phyloP scores from a whole-genome alignment of 2,797 vertebrate genomes.

The Tiaroga cobitis region DNA sequence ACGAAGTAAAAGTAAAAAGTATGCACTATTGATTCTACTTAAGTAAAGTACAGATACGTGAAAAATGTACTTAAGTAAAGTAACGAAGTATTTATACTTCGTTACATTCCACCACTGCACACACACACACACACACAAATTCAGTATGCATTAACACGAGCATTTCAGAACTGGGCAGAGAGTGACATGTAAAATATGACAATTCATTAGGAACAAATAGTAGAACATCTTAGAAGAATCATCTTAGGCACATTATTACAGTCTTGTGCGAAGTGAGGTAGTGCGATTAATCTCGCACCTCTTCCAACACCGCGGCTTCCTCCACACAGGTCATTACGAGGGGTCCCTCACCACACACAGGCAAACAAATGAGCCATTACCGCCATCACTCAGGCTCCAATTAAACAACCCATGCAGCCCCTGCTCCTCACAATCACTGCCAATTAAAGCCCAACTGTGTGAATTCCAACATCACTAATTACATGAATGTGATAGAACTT shows the following conservation, averaged over 20 bases:
- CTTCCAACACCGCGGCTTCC: conserved; percentile 25
- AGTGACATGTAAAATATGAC: conserved; percentile 8
- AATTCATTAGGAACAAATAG: conserved; percentile 26
- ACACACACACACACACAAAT: not conserved
- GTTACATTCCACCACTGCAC: no score
- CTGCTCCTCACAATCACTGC: conserved; percentile 59
- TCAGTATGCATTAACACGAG: not conserved
- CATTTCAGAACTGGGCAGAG: conserved; percentile 26
- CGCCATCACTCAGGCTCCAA: conserved; percentile 64
- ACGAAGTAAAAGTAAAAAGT: no score
- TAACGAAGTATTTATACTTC: no score
- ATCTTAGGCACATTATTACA: conserved; percentile 10
- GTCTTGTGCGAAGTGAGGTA: conserved; percentile 34
- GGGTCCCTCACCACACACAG: conserved; percentile 60
- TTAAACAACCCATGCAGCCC: conserved; percentile 62
- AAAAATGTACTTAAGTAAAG: no score
- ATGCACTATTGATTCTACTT: no score
- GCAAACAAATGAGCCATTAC: conserved; percentile 66
- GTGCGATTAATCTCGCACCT: conserved; percentile 57
- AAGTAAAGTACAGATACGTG: no score
- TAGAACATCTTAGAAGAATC: conserved; percentile 38
- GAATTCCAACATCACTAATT: conserved; percentile 61
- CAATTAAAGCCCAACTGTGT: conserved; percentile 64
- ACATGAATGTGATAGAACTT: conserved; percentile 59
- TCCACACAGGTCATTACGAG: conserved; percentile 63